Base-by-base conservation (phyloP, 2,888 invertebrate genomes). In the Drosophila percnosoma region DNA sequence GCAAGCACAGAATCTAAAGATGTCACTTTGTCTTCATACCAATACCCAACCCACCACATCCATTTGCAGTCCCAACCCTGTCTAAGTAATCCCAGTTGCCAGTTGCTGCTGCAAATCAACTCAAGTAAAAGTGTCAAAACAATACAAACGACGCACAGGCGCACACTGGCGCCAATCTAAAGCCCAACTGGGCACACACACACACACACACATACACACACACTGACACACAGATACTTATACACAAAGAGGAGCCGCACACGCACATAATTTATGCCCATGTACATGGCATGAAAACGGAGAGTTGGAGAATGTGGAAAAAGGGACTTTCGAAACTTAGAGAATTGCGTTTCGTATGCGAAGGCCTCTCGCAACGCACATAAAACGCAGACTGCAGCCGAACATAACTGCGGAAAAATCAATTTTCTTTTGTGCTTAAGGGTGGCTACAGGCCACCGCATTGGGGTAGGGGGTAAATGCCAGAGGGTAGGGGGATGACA, bases 111-210 rank as follows among this genome's bases (percentile, higher is more conserved):
- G 84, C 84, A 84, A 87, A 87, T 84, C 85, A 87, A 80, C 85
- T 85, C 72, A 70, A 84, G 83, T 68, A 73, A 84, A 87, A 85
- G 83, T 87, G 88, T 85, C 86, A 85, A 87, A 85, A 85, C 84
- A 87, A 85, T 85, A 81, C 79, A 58, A 76, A 70, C 68, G 70
- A 82, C 61, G 82, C 78, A 76, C 82, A 79, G 76, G 82, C 82
- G 83, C 78, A 83, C 21, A 63, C n/a, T 54, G 49, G 48, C 65
- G 52, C 54, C 65, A 29, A 42, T 34, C 51, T 5, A 55, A 59
- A 38, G 18, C 27, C 13, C 65, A 59, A 64, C 34, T 63, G 60
- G 40, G 27, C 33, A 49, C 13, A n/a, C 58, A 21, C 21, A 36
- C 11, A 36, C 11, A 55, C 31, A 27, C 45, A 54, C 49, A 24